phyloP scores from a whole-genome alignment of 1,140 invertebrate genomes.

The Stenopsyche tienmushanensis region DNA sequence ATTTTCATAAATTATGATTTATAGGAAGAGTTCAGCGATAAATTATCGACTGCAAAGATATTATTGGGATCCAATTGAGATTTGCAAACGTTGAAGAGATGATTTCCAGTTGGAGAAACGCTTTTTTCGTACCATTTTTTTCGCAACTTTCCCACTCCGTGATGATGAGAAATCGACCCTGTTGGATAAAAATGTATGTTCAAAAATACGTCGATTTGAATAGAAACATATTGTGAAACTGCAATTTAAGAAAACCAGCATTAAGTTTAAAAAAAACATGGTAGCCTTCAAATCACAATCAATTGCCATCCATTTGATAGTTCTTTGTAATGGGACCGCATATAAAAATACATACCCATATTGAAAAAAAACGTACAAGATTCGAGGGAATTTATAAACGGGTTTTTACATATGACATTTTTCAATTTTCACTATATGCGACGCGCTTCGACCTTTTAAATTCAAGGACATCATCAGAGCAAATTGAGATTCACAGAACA shows the following conservation, averaged over 20 bases:
- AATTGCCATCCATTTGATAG: neutral
- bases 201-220: neutral
- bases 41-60: slow-evolving; percentile 68
- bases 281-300: neutral
- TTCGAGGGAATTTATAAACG: no score
- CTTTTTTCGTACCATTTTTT: slow-evolving; percentile 58
- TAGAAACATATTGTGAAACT: neutral
- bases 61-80: slow-evolving; percentile 69
- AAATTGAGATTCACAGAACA: no score
- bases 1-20: neutral
- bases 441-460: no score
- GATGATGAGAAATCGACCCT: slow-evolving; percentile 73
- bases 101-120: slow-evolving; percentile 61
- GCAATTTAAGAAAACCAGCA: no score
- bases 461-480: no score
- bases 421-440: no score
- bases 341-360: no score
- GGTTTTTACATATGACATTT: no score
- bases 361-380: no score
- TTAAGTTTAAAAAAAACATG: no score
- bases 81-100: slow-evolving; percentile 63
- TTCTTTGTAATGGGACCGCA: no score
- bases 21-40: neutral
- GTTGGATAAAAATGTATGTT: neutral
- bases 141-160: slow-evolving; percentile 71